Base-by-base conservation (phyloP, 2,113 vertebrate genomes). In the Macquaria australasica region DNA sequence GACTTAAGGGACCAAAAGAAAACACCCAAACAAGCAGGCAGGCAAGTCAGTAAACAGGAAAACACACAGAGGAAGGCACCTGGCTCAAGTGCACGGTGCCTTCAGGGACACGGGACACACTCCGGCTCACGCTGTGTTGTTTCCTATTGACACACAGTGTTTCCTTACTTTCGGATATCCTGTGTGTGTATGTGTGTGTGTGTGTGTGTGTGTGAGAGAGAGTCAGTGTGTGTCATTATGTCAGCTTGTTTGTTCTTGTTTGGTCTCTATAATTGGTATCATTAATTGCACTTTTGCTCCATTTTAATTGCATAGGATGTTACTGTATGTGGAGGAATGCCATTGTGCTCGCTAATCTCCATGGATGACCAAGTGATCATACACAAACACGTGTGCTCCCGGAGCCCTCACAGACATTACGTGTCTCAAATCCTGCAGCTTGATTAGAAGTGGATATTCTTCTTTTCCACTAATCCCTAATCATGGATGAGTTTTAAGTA, bases 41-140 rank as follows among this genome's bases (percentile, higher is more conserved):
- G 83, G 82, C 79, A 43, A 84, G 48, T 79, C 81, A 34, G 91
- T 95, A 95, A 96, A 96, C 95, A 96, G 95, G 95, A 96, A 96
- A 92, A 95, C 89, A 86, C 89, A 91, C 73, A 77, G 88, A 94
- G 94, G 94, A 94, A 95, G 81, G 92, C 93, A 94, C 86, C 91
- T 94, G 91, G 93, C 71, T 90, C 60, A 86, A 94, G 88, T 87
- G 87, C 78, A 73, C 21, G 16, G 77, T 72, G 90, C 74, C 91
- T 91, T 92, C 91, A 91, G 94, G 93, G 93, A 91, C 90, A 75
- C 0, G 69, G 87, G 91, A 91, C 93, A 88, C 91, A 85, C 93
- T 90, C 84, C 82, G 43, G 55, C 87, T 88, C 88, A 87, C 14
- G 77, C 91, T 81, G 93, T 88, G 86, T 90, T 88, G 85, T 88